Evolutionary conservation across 2,113 vertebrate species (phyloP).

Genomic region (Paramormyrops kingsleyae): DNA sequence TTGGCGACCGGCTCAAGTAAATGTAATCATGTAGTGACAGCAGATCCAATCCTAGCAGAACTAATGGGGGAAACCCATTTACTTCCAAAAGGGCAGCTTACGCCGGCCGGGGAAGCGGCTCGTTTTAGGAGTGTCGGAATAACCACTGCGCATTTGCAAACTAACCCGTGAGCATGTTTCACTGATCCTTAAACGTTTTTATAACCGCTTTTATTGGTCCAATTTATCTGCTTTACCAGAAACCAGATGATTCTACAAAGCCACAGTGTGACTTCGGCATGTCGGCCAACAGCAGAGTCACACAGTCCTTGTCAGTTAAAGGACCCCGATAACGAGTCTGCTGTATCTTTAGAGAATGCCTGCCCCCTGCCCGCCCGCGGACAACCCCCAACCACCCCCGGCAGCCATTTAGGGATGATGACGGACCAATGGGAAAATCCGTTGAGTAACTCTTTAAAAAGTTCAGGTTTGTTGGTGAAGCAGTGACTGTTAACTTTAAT

Average conservation of each 20-base stretch:
- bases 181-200: slow-evolving; percentile 2
- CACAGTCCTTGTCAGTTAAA: not conserved
- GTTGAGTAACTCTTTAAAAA: not conserved
- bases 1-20: not conserved
- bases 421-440: not conserved
- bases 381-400: not conserved
- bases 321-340: not conserved
- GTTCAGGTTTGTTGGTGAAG: not conserved
- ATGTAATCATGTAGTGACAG: not conserved
- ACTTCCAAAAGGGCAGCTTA: not conserved
- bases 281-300: not conserved
- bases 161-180: not conserved
- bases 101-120: not conserved
- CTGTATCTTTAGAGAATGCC: not conserved
- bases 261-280: not conserved
- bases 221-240: not conserved
- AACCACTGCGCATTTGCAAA: not conserved
- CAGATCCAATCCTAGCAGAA: not conserved
- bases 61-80: not conserved
- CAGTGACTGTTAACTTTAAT: not conserved
- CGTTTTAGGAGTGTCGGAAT: not conserved
- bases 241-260: not conserved
- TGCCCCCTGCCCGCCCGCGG: not conserved
- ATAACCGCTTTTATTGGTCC: not conserved
- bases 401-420: not conserved